phyloP scores from a whole-genome alignment of 1,140 invertebrate species.

The Pentalonia nigronervosa region DNA sequence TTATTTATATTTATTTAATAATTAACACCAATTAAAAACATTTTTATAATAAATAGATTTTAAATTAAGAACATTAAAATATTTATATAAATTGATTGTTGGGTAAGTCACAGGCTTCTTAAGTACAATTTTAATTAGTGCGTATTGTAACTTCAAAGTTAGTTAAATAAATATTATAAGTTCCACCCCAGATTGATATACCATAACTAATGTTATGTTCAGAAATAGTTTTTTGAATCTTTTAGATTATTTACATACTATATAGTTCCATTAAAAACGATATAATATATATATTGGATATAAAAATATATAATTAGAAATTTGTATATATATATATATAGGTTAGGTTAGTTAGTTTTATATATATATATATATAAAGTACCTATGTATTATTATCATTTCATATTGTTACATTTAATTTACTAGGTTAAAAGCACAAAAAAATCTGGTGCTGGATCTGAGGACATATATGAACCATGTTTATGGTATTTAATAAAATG shows the following conservation, averaged over 20 bases:
- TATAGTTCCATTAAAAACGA: no score
- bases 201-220: no score
- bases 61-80: not conserved
- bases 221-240: no score
- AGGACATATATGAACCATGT: slow-evolving; percentile 59
- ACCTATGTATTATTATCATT: slow-evolving; percentile 8
- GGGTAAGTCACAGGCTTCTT: no score
- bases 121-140: no score
- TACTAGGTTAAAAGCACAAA: slow-evolving; percentile 23
- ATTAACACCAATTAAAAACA: slow-evolving; percentile 8
- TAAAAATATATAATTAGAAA: no score
- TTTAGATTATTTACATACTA: no score
- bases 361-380: not conserved
- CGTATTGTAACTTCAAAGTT: no score
- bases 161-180: no score
- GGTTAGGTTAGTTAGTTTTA: no score
- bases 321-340: not conserved
- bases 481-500: slow-evolving; percentile 61
- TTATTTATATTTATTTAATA: not conserved
- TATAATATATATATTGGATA: no score
- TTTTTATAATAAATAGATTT: not conserved
- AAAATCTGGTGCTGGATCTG: slow-evolving; percentile 59
- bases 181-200: no score
- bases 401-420: slow-evolving; percentile 19
- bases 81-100: not conserved